Evolutionary conservation across 1,140 invertebrate species (phyloP).

Genomic region (Phymorhynchus buccinoides): DNA sequence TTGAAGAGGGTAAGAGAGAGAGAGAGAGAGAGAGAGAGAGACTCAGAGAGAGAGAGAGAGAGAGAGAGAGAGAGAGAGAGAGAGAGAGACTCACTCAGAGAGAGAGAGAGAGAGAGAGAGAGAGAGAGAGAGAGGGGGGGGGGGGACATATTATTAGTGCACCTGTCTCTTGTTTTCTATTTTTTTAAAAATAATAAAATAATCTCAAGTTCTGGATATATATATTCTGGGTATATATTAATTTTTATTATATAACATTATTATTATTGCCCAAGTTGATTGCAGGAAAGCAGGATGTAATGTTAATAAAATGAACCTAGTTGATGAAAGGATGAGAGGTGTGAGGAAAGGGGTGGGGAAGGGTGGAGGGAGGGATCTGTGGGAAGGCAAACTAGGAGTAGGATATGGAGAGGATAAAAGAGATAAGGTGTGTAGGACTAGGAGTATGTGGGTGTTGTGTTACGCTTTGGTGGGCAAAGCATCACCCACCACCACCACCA

Average conservation of each 20-base stretch:
- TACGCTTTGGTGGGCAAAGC: too few relatives aligned
- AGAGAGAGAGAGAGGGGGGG: slow-evolving; percentile 13
- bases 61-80: background rate
- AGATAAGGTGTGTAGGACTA: too few relatives aligned
- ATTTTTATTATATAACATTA: too few relatives aligned
- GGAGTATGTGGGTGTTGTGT: too few relatives aligned
- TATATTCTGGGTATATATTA: too few relatives aligned
- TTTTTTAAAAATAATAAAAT: too few relatives aligned
- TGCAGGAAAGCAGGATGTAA: too few relatives aligned
- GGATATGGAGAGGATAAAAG: background rate
- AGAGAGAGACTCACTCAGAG: slow-evolving; percentile 17
- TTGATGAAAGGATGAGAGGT: background rate
- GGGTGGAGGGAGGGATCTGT: background rate
- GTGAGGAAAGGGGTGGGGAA: background rate
- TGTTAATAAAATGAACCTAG: background rate
- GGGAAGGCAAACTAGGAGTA: background rate
- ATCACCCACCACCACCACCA: too few relatives aligned
- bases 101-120: slow-evolving; percentile 18
- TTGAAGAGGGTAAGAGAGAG: background rate
- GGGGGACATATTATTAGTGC: background rate
- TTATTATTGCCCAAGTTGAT: too few relatives aligned
- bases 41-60: slow-evolving; percentile 23
- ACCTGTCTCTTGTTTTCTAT: too few relatives aligned
- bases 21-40: background rate
- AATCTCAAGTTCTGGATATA: too few relatives aligned